A percentile compares a stretch with the other conserved stretches of the same genome.
These are phyloP conservation scores for Casuarius casuarius DNA, from an alignment of 2,113 vertebrate species.

Conservation along the genomic window DNA sequence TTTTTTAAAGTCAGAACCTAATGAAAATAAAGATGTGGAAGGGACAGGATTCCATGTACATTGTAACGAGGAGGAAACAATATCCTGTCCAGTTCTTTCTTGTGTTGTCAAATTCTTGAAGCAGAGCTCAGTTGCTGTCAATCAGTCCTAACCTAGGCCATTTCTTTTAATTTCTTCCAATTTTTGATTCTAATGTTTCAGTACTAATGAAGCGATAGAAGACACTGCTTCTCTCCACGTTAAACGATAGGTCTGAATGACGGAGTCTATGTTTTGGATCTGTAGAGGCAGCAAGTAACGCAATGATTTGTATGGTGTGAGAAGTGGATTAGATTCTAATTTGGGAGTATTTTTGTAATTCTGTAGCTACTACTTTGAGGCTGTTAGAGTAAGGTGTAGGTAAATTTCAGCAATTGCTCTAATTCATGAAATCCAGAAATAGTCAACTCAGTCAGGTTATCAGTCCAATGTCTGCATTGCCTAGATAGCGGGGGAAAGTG, in stretches of 20 bases:
- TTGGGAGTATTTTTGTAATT: not conserved
- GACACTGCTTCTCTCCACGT: not conserved
- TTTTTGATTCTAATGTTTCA: not conserved
- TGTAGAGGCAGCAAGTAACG: not conserved
- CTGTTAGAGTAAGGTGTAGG: not conserved
- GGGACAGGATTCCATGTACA: not conserved
- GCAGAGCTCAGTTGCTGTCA: not conserved
- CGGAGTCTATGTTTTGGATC: not conserved
- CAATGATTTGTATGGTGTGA: not conserved
- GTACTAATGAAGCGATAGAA: not conserved
- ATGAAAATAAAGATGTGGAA: not conserved
- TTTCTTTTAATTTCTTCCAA: not conserved
- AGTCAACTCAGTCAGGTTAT: accelerated
- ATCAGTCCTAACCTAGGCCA: not conserved
- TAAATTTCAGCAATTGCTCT: not conserved
- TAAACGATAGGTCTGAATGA: not conserved
- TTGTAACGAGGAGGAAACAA: not conserved
- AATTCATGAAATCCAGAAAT: not conserved
- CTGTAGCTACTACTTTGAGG: not conserved
- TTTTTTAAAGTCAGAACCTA: not conserved
- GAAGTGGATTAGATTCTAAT: not conserved
- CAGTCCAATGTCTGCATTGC: not conserved
- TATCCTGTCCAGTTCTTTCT: not conserved
- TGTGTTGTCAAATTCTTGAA: not conserved
- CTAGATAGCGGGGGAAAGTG: not conserved